Base-by-base conservation (phyloP, 2,113 vertebrate genomes). In the Oryzias curvinotus region DNA sequence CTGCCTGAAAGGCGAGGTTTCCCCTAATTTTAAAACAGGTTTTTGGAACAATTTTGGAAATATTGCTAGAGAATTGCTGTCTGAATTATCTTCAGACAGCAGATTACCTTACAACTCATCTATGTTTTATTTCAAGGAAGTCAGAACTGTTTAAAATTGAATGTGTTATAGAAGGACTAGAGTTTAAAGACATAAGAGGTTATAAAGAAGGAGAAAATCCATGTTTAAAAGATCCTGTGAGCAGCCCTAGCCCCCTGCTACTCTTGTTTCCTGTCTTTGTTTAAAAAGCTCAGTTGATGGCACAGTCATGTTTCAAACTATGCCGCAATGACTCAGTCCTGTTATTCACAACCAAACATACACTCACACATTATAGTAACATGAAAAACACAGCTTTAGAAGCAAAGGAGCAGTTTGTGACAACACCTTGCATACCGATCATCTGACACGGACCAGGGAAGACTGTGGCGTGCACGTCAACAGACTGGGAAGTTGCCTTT, bases 401-500 rank as follows among this genome's bases (percentile, higher is more conserved):
- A 47, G 16, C 21, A 6, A 52, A 2, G 6, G 16, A 16, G 12
- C 16, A 57, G 15, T 5, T 2, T 46, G 21, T 16, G 5, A 46
- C 21, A 53, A 41, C 23, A 49, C 16, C 19, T 18, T 44, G 5
- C 10, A 46, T 10, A 0, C 25, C 54, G 43, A 49, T 46, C 6
- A 52, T 18, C 14, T 42, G 52, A 4, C 18, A 41, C 25, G 14
- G 28, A n/a, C 47, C 13, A 25, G 4, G 49, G 10, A 43, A 16
- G 30, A n/a, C 23, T 30, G 18, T 49, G 18, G 57, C 67, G 25
- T 5, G 62, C 36, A 44, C 44, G 26, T 7, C 47, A 63, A 43
- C 21, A 47, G 53, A 65, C 15, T 48, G 25, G 52, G 28, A 77
- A n/a, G 18, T 58, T 64, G 50, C 47, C 46, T 49, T 50, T 64